Percentiles rank a stretch among this genome's conserved stretches.
These are phyloP conservation scores for Petrosia ficiformis DNA, from an alignment of 37 sponge, comb jelly and placozoan species.

Conservation along the genomic window DNA sequence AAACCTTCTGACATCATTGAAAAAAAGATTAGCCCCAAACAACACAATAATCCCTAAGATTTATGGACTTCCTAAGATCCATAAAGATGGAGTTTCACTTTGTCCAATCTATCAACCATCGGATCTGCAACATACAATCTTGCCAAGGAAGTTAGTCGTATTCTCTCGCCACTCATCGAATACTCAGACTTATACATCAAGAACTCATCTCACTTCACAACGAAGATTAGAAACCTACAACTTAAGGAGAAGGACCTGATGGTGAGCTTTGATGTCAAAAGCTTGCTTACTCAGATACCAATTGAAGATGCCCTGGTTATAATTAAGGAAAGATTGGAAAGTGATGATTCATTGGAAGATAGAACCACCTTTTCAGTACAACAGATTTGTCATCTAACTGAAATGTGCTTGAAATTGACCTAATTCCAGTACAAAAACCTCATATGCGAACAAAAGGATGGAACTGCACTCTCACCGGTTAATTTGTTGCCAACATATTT, in stretches of 20 bases:
- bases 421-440: slow-evolving; percentile 11
- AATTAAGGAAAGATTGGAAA: not conserved
- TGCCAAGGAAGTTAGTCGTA: not conserved
- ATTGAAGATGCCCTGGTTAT: slow-evolving; percentile 15
- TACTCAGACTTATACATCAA: not conserved
- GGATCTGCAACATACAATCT: slow-evolving; percentile 21
- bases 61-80: slow-evolving; percentile 33
- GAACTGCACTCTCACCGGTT: slow-evolving; percentile 14
- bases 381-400: not conserved
- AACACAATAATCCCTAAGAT: not conserved
- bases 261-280: no score
- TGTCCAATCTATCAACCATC: slow-evolving; percentile 25
- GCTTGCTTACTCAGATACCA: slow-evolving; percentile 16
- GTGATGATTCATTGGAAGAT: slow-evolving; percentile 5
- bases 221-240: not conserved
- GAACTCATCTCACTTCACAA: not conserved
- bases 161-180: slow-evolving; percentile 22
- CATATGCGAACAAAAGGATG: slow-evolving; percentile 19
- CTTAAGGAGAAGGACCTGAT: not conserved
- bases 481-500: slow-evolving; percentile 12
- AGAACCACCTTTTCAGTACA: not conserved
- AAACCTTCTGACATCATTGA: not conserved
- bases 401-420: slow-evolving; percentile 9
- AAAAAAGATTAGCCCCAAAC: not conserved
- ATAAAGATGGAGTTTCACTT: slow-evolving; percentile 11